Evolutionary conservation across 2,888 invertebrate species (phyloP), one percentile per base, ranked within the genome.

Genomic region (Unio pictorum): DNA sequence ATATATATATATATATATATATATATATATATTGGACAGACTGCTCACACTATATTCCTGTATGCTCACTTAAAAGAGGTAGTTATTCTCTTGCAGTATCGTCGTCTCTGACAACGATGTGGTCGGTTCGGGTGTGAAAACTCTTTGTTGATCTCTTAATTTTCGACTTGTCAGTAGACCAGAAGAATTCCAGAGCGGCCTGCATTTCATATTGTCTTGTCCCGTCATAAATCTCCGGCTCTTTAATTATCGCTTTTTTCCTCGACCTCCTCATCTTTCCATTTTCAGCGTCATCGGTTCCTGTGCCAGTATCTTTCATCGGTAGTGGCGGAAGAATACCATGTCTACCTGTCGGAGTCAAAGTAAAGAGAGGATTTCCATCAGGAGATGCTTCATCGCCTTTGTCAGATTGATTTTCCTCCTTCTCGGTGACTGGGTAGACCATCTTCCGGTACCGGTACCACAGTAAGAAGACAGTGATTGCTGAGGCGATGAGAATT

Each of bases 181-280:
- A 71, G 67, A 78, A 84, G 71, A 84, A 84, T 28, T 78, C 78
- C 2, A 78, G 74, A 34, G 81, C 82, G 18, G 75, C 74, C 30
- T 78, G 74, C 74, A 78, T 80, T 28, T 84, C 82, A 67, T 82
- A 84, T 28, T 81, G 76, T 55, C 68, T 68, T 4, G 84, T 83
- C 11, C 84, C 84, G 64, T 84, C 84, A 66, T 77, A 84, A 55
- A 82, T 79, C 61, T 81, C 82, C 11, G 70, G 74, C 45, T 77
- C 80, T 62, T 80, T 80, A 20, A 74, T 74, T 68, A 80, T 81
- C 55, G 81, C 79, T 30, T 80, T 61, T 5, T 73, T 65, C 54
- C 81, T 68, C 8, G 78, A 74, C 15, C 79, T 60, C 54, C 78
- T 79, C 71, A 80, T 83, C 58, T 68, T 68, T 30, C 55, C 55